Evolutionary conservation across 2,797 vertebrate genomes (phyloP).

Genomic region (Sternarchorhynchus goeldii): DNA sequence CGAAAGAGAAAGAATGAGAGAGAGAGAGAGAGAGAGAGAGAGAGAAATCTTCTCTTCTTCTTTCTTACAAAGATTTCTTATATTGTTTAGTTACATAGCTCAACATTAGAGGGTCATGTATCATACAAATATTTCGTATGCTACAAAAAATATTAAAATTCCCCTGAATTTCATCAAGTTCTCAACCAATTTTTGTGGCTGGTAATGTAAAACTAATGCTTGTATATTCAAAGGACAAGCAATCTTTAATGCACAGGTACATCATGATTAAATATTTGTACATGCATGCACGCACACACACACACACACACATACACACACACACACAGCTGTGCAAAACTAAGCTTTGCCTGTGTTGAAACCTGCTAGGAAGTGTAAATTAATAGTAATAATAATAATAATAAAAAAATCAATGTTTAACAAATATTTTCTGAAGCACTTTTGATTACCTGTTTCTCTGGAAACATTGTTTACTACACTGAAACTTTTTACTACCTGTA

Average conservation of each 20-base stretch:
- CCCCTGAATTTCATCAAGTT: not conserved
- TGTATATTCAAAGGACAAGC: conserved; percentile 80
- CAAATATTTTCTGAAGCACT: not conserved
- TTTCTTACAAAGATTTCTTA: not conserved
- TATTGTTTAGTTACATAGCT: not conserved
- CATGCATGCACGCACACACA: not conserved
- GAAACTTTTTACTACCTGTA: too few species aligned
- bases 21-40: conserved; percentile 21
- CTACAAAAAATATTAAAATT: too few species aligned
- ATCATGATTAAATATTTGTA: conserved; percentile 70
- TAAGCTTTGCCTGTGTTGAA: conserved; percentile 31
- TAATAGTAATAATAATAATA: conserved; percentile 63
- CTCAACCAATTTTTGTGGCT: not conserved
- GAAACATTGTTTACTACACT: too few species aligned
- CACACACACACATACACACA: conserved; percentile 35
- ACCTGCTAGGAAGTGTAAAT: conserved; percentile 51
- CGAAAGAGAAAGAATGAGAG: conserved; percentile 22
- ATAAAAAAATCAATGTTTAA: conserved; percentile 50
- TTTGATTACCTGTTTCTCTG: too few species aligned
- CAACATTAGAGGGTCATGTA: not conserved
- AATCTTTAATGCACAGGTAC: conserved; percentile 91
- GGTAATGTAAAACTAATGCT: conserved; percentile 22
- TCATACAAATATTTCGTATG: too few species aligned
- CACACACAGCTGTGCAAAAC: conserved; percentile 47
- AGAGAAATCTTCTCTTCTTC: conserved; percentile 27